phyloP scores from a whole-genome alignment of 2,113 vertebrate genomes.

The Recurvirostra avosetta region DNA sequence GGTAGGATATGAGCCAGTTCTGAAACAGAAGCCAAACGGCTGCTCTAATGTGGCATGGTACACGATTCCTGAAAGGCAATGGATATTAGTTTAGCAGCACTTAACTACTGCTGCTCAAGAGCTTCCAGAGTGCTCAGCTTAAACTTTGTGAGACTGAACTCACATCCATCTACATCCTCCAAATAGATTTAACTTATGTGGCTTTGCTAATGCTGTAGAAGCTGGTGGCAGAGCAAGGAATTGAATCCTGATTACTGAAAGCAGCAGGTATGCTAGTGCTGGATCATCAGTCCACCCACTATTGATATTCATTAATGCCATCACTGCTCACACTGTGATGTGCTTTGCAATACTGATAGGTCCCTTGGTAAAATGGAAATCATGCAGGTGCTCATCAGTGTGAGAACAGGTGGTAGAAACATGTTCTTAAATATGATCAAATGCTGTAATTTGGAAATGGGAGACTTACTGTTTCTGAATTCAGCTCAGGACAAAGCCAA shows the following conservation, averaged over 20 bases:
- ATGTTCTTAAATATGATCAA: not conserved
- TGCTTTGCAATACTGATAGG: not conserved
- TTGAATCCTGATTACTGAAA: not conserved
- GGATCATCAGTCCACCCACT: not conserved
- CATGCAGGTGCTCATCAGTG: not conserved
- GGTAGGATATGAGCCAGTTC: not conserved
- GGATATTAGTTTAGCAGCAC: not conserved
- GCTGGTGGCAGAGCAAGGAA: not conserved
- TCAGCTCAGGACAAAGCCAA: not conserved
- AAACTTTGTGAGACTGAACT: not conserved
- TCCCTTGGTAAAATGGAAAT: constrained; percentile 2
- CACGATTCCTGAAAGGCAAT: not conserved
- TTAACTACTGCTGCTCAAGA: not conserved
- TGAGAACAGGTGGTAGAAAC: not conserved
- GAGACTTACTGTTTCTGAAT: not conserved
- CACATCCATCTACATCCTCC: not conserved
- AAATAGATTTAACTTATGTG: not conserved
- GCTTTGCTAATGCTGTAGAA: not conserved
- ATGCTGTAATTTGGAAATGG: not conserved
- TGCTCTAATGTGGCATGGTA: not conserved
- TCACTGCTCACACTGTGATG: not conserved
- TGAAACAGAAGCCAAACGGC: not conserved
- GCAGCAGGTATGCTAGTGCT: not conserved
- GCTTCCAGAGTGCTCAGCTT: not conserved
- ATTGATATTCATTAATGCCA: not conserved